Evolutionary conservation across 1,140 invertebrate genomes (phyloP), one percentile per base, ranked within the genome.

Genomic region (Meteorus sp.): DNA sequence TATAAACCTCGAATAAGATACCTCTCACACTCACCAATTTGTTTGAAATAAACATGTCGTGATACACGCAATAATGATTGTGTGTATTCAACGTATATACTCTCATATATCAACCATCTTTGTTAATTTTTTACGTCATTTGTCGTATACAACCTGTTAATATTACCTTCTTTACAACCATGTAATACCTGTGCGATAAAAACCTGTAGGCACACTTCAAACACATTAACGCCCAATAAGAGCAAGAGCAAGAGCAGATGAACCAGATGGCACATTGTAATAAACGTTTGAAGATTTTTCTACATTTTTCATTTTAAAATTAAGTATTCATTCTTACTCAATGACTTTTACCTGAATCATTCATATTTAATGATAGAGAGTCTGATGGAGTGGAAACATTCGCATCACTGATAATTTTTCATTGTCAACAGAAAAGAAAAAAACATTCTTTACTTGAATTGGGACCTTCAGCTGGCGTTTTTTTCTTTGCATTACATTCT

Each of bases 201-300:
- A 79, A 80, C 77, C 77, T 79, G 78, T 73, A 80, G 78, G 77
- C 78, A 80, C 75, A 79, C 77, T 79, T 79, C 54, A 79, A 80
- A 79, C 69, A 80, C 70, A 80, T 79, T 78, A 80, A 80, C 68
- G 63, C 70, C 77, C 60, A 73, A 65, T 5, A 29, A 29, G 64
- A 71, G 68, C 71, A 76, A 64, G 66, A 58, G 31, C 75, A 66
- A 69, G 68, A 62, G 70, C 56, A 73, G 72, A 55, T 61, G 37
- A 25, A n/a, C n/a, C n/a, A n/a, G n/a, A n/a, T n/a, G n/a, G n/a
- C n/a, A n/a, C n/a, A n/a, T n/a, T n/a, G n/a, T n/a, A n/a, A 55
- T n/a, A 27, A 55, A 62, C 51, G 47, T 59, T 64, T 61, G 27
- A 60, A 63, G 44, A 52, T 39, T 61, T 62, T 54, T 47, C 56